Evolutionary conservation across 2,797 vertebrate species (phyloP).

Genomic region (Enteromius trimaculatus): DNA sequence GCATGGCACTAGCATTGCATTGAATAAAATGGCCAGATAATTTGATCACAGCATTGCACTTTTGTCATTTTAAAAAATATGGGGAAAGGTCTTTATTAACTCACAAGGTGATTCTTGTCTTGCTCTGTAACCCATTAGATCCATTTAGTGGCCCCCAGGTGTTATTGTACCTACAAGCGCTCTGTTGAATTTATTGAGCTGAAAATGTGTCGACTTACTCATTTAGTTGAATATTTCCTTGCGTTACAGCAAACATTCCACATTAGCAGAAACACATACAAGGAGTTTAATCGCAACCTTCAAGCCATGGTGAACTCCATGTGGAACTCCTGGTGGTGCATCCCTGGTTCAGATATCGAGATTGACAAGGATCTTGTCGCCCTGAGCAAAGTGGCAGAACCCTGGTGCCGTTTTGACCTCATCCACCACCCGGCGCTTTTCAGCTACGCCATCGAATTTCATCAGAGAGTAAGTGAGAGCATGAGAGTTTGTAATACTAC

Average conservation of each 20-base stretch:
- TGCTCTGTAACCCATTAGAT: too few species aligned
- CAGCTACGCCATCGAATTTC: conserved; percentile 81
- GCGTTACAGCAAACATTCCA: conserved; percentile 70
- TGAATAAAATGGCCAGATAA: not conserved
- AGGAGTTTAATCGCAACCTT: conserved; percentile 87
- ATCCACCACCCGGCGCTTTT: conserved; percentile 88
- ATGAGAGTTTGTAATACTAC: not conserved
- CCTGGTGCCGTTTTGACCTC: conserved; percentile 81
- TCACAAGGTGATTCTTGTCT: not conserved
- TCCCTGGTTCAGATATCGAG: conserved; percentile 73
- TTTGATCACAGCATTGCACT: conserved; percentile 24
- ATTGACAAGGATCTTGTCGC: conserved; percentile 77
- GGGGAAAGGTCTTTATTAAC: not conserved
- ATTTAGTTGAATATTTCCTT: conserved; percentile 14
- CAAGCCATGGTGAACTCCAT: conserved; percentile 87
- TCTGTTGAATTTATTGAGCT: not conserved
- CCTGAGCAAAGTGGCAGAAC: conserved; percentile 72
- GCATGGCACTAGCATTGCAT: not conserved
- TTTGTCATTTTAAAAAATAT: not conserved
- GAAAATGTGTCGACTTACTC: not conserved
- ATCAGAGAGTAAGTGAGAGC: conserved; percentile 79
- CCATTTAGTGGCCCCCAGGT: not conserved
- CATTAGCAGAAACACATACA: conserved; percentile 83
- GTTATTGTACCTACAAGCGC: not conserved
- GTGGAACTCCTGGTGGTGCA: conserved; percentile 86